A percentile compares a stretch with the other conserved stretches of the same genome.
phyloP scores from a whole-genome alignment of 2,888 invertebrate genomes.

The Mayetiola destructor region DNA sequence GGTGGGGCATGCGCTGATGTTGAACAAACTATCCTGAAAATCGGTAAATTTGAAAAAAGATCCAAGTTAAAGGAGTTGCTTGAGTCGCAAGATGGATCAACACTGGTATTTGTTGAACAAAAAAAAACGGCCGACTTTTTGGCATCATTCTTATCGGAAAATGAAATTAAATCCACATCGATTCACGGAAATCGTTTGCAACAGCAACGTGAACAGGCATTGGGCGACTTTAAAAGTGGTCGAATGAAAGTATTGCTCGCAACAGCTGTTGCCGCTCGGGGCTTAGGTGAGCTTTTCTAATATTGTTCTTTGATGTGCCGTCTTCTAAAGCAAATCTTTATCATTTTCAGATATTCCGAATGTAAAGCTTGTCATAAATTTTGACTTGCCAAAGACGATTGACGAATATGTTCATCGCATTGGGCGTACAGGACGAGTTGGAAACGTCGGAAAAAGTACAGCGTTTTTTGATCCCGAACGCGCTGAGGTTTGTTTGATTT shows the following conservation, averaged over 20 bases:
- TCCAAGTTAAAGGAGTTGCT: constrained; percentile 44
- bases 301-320: too few species aligned
- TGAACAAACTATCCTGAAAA: constrained; percentile 58
- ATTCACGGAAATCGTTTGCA: constrained; percentile 97
- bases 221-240: constrained; percentile 74
- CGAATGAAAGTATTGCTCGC: constrained; percentile 72
- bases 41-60: constrained; percentile 57
- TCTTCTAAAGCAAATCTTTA: background rate
- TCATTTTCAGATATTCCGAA: constrained; percentile 58
- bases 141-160: constrained; percentile 66
- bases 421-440: constrained; percentile 88
- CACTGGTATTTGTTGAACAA: constrained; percentile 80
- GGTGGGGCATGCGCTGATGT: constrained; percentile 90
- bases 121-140: constrained; percentile 84
- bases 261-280: constrained; percentile 88
- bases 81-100: constrained; percentile 28
- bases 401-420: constrained; percentile 94
- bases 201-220: constrained; percentile 86
- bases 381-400: constrained; percentile 74
- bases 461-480: constrained; percentile 61
- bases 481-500: constrained; percentile 18
- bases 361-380: constrained; percentile 81
- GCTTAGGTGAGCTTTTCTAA: constrained; percentile 47
- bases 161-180: constrained; percentile 78
- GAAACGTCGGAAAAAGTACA: constrained; percentile 73